Percentiles rank a stretch among this genome's conserved stretches.
Evolutionary conservation across 2,113 vertebrate genomes (phyloP).

Genomic region (Leucoraja erinaceus): DNA sequence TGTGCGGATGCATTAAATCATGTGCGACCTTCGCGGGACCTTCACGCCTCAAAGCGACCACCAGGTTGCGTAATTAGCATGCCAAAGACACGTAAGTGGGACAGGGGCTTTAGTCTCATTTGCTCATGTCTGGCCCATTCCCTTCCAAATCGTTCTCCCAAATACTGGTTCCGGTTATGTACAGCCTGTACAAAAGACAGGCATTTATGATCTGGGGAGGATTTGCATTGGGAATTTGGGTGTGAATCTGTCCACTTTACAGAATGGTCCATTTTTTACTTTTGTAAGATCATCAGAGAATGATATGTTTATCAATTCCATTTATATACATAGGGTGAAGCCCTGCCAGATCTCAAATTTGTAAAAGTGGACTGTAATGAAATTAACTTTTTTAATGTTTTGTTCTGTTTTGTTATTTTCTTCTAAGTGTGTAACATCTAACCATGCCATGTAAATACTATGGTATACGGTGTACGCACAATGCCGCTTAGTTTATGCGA

Average conservation of each 20-base stretch:
- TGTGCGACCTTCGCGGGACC: no score
- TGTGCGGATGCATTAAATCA: no score
- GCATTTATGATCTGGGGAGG: no score
- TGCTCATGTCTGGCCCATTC: no score
- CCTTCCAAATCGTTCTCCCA: no score
- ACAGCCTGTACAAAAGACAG: no score
- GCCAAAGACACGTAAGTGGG: no score
- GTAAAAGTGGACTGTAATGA: background rate
- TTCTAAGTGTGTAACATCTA: background rate
- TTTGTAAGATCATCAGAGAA: background rate
- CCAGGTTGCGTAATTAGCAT: no score
- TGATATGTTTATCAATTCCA: background rate
- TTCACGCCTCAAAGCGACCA: no score
- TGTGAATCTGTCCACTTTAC: background rate
- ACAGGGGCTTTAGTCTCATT: no score
- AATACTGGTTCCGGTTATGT: no score
- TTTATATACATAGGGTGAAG: background rate
- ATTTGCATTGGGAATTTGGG: background rate
- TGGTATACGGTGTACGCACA: background rate
- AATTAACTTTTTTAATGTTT: background rate
- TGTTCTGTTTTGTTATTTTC: background rate
- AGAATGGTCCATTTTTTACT: background rate
- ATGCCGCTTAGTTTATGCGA: background rate
- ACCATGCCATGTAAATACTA: background rate
- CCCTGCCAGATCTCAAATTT: background rate